Conservation (phyloP, 2,113 vertebrate genomes). For the Oncorhynchus mykiss region DNA sequence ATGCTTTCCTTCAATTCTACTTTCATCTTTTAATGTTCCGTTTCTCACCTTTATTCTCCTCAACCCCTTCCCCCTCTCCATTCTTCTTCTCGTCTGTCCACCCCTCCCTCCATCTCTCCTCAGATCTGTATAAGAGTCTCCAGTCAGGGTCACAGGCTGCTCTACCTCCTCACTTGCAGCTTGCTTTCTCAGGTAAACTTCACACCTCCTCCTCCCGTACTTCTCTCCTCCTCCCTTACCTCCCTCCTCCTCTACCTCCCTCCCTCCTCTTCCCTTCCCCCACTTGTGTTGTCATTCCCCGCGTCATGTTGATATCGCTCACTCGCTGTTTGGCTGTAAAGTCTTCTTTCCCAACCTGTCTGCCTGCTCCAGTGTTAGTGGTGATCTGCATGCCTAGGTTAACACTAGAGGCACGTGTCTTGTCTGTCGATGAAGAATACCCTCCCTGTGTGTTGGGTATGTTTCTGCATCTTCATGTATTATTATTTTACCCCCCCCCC, state of each 20-base stretch:
- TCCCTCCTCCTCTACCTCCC: slow-evolving; percentile 6
- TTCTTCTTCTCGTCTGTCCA: not conserved
- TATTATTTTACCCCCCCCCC: not conserved
- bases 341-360: not conserved
- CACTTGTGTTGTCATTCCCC: slow-evolving; percentile 18
- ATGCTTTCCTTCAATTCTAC: too few species aligned
- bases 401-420: not conserved
- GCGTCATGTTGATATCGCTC: slow-evolving; percentile 10
- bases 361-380: slow-evolving; percentile 17
- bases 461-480: too few species aligned
- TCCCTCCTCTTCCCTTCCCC: not conserved
- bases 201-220: not conserved
- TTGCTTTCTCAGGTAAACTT: slow-evolving; percentile 90
- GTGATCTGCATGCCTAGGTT: not conserved
- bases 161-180: slow-evolving; percentile 94
- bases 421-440: not conserved
- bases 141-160: slow-evolving; percentile 92
- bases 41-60: slow-evolving; percentile 16
- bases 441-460: not conserved
- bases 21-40: too few species aligned
- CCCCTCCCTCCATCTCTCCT: slow-evolving; percentile 53
- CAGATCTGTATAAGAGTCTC: slow-evolving; percentile 98
- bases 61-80: not conserved
- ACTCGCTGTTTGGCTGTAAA: slow-evolving; percentile 18
- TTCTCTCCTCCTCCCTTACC: slow-evolving; percentile 15